These are phyloP conservation scores for Ursus arctos DNA, from an alignment of 2,113 vertebrate species.

Conservation along the genomic window DNA sequence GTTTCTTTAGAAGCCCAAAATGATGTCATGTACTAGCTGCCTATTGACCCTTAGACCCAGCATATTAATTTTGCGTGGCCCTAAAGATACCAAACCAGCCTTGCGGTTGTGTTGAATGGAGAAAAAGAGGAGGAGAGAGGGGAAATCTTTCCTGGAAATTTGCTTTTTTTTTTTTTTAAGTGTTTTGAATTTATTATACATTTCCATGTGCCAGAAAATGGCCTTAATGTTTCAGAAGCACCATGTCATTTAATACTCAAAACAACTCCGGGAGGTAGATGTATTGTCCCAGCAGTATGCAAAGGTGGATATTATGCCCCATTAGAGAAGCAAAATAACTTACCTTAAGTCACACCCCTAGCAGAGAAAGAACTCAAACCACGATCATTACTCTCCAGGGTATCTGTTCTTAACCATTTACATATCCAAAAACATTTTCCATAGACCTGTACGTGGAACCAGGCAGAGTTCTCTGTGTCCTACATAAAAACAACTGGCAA, in stretches of 20 bases:
- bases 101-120: background rate
- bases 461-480: background rate
- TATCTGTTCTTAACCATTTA: background rate
- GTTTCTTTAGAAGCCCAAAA: background rate
- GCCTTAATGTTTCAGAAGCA: background rate
- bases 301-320: background rate
- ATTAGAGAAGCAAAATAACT: constrained; percentile 33
- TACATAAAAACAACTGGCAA: constrained; percentile 60
- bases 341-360: background rate
- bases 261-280: background rate
- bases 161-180: background rate
- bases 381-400: background rate
- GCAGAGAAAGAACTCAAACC: background rate
- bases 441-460: background rate
- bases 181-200: background rate
- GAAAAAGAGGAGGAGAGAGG: background rate
- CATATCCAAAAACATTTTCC: background rate
- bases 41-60: background rate
- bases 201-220: background rate
- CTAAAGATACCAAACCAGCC: background rate
- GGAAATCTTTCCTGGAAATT: background rate
- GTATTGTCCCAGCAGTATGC: background rate
- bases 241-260: background rate
- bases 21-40: background rate
- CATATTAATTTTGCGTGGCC: background rate